phyloP scores from a whole-genome alignment of 2,113 vertebrate species.

The Phrynosoma blainvillii region DNA sequence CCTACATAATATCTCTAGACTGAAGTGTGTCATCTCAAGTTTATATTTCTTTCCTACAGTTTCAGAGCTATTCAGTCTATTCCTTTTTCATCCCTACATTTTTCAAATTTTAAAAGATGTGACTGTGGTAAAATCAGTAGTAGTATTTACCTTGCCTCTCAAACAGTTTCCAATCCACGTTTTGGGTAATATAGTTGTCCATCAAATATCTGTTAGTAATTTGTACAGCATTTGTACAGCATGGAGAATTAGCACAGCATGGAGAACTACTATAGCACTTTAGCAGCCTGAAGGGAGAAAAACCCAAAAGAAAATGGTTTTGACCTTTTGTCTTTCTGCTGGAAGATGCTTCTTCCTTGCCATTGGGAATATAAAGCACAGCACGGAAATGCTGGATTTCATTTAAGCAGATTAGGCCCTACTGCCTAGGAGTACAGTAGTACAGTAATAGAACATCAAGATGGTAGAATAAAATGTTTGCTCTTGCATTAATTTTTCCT shows the following conservation, averaged over 20 bases:
- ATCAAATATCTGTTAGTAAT: background rate
- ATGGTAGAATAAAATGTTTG: background rate
- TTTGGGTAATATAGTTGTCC: background rate
- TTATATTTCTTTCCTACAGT: background rate
- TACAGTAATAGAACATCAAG: background rate
- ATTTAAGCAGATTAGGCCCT: conserved; percentile 17
- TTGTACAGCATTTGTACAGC: background rate
- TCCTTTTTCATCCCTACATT: background rate
- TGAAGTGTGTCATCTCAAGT: background rate
- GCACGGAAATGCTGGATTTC: background rate
- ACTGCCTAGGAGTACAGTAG: background rate
- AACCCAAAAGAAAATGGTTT: too few species aligned
- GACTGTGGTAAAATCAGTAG: background rate
- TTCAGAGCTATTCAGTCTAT: conserved; percentile 23
- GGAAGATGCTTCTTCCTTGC: background rate
- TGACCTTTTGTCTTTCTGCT: background rate
- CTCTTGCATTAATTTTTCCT: too few species aligned
- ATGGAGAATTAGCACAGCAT: too few species aligned
- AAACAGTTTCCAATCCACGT: background rate
- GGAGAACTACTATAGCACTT: too few species aligned
- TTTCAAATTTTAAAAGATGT: accelerated
- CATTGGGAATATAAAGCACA: background rate
- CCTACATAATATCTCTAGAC: background rate
- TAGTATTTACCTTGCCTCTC: background rate
- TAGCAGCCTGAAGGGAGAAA: background rate